Evolutionary conservation across 2,888 invertebrate genomes (phyloP), one percentile per base, ranked within the genome.

Genomic region (Epinotia ramella): DNA sequence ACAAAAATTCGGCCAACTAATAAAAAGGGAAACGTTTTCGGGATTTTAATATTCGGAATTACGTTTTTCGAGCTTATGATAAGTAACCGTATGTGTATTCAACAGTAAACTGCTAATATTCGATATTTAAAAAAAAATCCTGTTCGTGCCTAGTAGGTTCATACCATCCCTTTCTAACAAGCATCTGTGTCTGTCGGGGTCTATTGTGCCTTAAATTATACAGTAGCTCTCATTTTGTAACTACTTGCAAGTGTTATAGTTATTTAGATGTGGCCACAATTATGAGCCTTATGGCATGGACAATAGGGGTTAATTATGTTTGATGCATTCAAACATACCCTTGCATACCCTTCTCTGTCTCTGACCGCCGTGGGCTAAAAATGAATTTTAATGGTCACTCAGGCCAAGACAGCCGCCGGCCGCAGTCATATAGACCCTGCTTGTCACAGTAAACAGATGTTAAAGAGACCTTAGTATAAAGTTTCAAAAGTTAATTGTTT

Each of bases 371-470:
- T 16, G 28, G 73, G 73, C 67, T 73, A 73, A 67, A 73, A 73
- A 70, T 75, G 65, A 70, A 75, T 75, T 70, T 75, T 75, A 75
- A 75, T 66, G 75, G 75, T 75, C 75, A 75, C 75, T 66, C 74
- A 53, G 65, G 49, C 56, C 70, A 57, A 66, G 69, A 65, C 68
- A 68, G 40, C 20, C 44, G 57, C 53, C 70, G 49, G 70, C 70
- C 65, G 65, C 65, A 57, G 74, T 46, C 69, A 64, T 60, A 53
- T 24, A 65, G 65, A 60, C 70, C 75, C 70, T 6, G 40, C 5
- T 16, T 44, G 40, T 44, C 59, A 46, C 68, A 69, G 59, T 46
- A 11, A n/a, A 69, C 46, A 59, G 59, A 2, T 59, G 20, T 44
- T 11, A 28, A 67, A 12, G 4, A 28, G 20, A 24, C 16, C 9